Conservation (phyloP, 1,140 invertebrate species). For the Trypoxylus dichotomus region DNA sequence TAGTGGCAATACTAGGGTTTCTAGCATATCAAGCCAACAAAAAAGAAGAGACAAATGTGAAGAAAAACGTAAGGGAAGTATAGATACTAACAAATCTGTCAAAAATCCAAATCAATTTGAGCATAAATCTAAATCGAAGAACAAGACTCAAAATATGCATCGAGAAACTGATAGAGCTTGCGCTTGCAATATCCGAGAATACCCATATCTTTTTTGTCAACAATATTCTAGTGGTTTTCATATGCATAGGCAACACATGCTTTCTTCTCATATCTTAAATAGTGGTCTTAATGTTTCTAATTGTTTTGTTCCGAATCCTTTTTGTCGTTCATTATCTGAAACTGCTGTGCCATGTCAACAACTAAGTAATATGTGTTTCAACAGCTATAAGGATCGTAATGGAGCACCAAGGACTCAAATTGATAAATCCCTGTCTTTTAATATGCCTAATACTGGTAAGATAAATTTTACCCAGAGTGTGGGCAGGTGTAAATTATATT, state of each 20-base stretch:
- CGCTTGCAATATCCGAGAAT: background rate
- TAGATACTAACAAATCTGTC: conserved; percentile 22
- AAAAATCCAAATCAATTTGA: background rate
- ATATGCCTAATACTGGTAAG: background rate
- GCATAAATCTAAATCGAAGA: background rate
- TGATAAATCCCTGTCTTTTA: background rate
- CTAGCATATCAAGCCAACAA: conserved; percentile 9
- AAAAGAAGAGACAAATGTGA: conserved; percentile 4
- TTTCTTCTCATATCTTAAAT: background rate
- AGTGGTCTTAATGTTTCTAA: background rate
- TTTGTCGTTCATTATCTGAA: conserved; percentile 17
- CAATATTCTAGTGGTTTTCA: background rate
- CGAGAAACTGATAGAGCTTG: background rate
- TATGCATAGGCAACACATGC: background rate
- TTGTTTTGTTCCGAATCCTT: conserved; percentile 6
- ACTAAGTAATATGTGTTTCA: conserved; percentile 24
- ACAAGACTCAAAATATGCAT: background rate
- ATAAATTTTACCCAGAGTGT: background rate
- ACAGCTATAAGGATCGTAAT: conserved; percentile 26
- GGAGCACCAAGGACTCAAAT: background rate
- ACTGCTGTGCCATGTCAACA: conserved; percentile 15
- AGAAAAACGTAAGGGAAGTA: conserved; percentile 22
- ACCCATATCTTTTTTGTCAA: background rate
- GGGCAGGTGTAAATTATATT: background rate
- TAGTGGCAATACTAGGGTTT: background rate